Percentiles rank a stretch among this genome's conserved stretches.
phyloP scores from a whole-genome alignment of 2,888 invertebrate species.

The Eilema depressum region DNA sequence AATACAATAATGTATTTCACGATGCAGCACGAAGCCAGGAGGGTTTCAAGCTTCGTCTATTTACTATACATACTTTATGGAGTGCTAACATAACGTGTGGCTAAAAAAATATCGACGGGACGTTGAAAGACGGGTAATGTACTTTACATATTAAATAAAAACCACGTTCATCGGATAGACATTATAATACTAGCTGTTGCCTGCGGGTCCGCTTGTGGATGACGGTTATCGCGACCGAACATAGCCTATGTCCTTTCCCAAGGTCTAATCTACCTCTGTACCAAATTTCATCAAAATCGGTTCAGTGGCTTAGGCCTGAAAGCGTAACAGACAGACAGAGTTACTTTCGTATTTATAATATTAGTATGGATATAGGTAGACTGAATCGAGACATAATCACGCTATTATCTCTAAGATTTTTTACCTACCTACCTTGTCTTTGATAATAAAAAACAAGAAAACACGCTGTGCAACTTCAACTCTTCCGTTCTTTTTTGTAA shows the following conservation, averaged over 20 bases:
- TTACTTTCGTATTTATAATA: too few species aligned
- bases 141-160: too few species aligned
- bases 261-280: too few species aligned
- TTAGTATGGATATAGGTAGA: too few species aligned
- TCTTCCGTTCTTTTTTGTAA: conserved; percentile 48
- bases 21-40: background rate
- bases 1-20: too few species aligned
- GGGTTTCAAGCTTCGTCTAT: background rate
- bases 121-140: background rate
- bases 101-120: background rate
- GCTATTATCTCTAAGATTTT: background rate
- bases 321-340: too few species aligned
- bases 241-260: too few species aligned
- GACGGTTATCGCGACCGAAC: too few species aligned
- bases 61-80: background rate
- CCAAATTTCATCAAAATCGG: too few species aligned
- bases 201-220: too few species aligned
- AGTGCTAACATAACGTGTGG: background rate
- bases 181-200: background rate
- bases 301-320: too few species aligned
- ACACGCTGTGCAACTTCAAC: conserved; percentile 33
- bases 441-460: conserved; percentile 11
- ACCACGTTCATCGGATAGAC: background rate
- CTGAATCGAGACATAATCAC: background rate
- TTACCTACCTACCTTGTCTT: background rate